Evolutionary conservation across 2,888 invertebrate species (phyloP), one percentile per base, ranked within the genome.

Genomic region (Melanargia galathea): DNA sequence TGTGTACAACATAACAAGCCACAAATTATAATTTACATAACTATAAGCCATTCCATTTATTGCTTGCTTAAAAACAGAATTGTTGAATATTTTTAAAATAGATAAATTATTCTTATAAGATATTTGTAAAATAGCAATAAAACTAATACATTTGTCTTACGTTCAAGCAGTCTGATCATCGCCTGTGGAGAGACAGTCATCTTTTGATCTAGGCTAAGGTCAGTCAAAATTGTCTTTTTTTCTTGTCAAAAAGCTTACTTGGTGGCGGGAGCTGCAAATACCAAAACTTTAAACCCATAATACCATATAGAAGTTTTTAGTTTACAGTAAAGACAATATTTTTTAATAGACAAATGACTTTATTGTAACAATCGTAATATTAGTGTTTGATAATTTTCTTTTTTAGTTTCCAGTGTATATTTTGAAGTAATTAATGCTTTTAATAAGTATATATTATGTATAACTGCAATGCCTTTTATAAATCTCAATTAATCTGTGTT

Each of bases 141-240:
- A 57, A 54, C 56, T 63, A 60, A 65, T 64, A 40, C 48, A 49
- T 58, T 63, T 66, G 46, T 63, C 40, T 66, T 70, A 40, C 65
- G 64, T 64, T 69, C 62, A 67, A 73, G 76, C 83, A 84, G 86
- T 81, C 74, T 79, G 73, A 70, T 79, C 81, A 75, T 68, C 79
- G 75, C 73, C 70, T 77, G 75, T 78, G 80, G 83, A 77, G 78
- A 78, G 76, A 75, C 76, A 74, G 68, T 65, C 82, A 74, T 73
- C 71, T 71, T 60, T 72, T 68, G 48, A 68, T 67, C 67, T 75
- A 75, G 77, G 76, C 69, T 76, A 80, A 84, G 83, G 84, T 86
- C 75, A 83, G 83, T 84, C 70, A 48, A 74, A 71, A 75, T 62
- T 67, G 66, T 73, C 48, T 66, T 70, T 66, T 70, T 46, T 24